Evolutionary conservation across 2,113 vertebrate genomes (phyloP), one percentile per base, ranked within the genome.

Genomic region (Lepidothrix coronata): DNA sequence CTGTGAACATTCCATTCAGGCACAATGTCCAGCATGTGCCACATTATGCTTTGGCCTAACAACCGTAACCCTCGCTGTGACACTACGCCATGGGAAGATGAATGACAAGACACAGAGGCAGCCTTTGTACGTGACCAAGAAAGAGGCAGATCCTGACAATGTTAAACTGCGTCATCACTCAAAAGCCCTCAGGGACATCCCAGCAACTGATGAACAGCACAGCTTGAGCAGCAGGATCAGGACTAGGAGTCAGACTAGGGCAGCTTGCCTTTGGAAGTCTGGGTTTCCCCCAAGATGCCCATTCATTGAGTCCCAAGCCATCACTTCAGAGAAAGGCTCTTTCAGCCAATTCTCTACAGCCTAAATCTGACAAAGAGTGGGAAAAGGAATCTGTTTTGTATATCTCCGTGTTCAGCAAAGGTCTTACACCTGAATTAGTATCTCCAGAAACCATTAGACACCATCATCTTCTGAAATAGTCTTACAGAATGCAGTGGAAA

Each of bases 41-140:
- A 61, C 49, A 1, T 46, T 44, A 9, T 30, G 39, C 77, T 39
- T 8, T 48, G 68, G 25, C 31, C 41, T 13, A 24, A 61, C 55
- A 52, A 22, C 11, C 0, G 0, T 31, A 54, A 27, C 9, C 3
- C 89, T 77, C 25, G 16, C 30, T 58, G 75, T 0, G 3, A 46
- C 57, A 11, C 75, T 17, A 0, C 11, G 9, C 35, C 58, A 8
- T 4, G 79, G n/a, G 39, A 58, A 75, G 48, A 31, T 8, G 27
- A 20, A 43, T 46, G 59, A 21, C 55, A 70, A 37, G 65, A 70
- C 61, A 24, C 27, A 74, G 46, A 41, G 5, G 5, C 43, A 28
- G 22, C 20, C 27, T 20, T 39, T 43, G 37, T 58, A 37, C 8
- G 1, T 18, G n/a, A 74, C n/a, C 55, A 71, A 39, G 77, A 76